These are phyloP conservation scores for Drosophila falleni DNA, from an alignment of 2,888 invertebrate species.

Conservation along the genomic window DNA sequence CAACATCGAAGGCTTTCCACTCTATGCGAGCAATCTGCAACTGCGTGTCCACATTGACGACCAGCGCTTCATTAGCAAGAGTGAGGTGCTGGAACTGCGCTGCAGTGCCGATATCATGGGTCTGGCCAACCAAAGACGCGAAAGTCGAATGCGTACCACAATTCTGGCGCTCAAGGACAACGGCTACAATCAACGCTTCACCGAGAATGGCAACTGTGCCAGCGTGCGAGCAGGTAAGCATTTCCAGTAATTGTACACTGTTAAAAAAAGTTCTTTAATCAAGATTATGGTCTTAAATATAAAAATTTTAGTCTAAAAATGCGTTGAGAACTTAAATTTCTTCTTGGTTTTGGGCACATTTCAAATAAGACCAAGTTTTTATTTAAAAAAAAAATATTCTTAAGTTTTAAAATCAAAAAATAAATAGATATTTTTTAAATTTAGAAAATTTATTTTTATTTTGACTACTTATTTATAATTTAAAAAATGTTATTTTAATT, in stretches of 20 bases:
- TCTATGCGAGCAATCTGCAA: constrained; percentile 84
- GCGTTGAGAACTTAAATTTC: too few relatives aligned
- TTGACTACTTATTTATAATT: too few relatives aligned
- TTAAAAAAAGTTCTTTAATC: too few relatives aligned
- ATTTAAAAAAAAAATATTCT: too few relatives aligned
- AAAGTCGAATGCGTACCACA: constrained; percentile 80
- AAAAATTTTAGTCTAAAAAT: too few relatives aligned
- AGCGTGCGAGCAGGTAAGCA: constrained; percentile 54
- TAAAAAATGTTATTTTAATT: too few relatives aligned
- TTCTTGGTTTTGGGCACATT: too few relatives aligned
- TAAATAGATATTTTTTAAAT: too few relatives aligned
- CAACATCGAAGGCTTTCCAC: constrained; percentile 83
- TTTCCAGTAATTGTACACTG: background rate
- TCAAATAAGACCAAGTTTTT: too few relatives aligned
- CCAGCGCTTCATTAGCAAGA: constrained; percentile 83
- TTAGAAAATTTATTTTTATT: too few relatives aligned
- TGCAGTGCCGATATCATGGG: constrained; percentile 84
- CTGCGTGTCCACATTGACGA: constrained; percentile 84
- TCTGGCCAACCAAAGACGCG: constrained; percentile 78
- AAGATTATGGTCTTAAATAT: too few relatives aligned
- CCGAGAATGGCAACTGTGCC: constrained; percentile 72
- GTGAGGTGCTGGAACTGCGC: constrained; percentile 83
- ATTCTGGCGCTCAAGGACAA: constrained; percentile 83
- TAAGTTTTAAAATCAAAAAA: too few relatives aligned
- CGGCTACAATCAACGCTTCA: constrained; percentile 84